phyloP scores from a whole-genome alignment of 2,797 vertebrate species.

The Melanitta fusca region DNA sequence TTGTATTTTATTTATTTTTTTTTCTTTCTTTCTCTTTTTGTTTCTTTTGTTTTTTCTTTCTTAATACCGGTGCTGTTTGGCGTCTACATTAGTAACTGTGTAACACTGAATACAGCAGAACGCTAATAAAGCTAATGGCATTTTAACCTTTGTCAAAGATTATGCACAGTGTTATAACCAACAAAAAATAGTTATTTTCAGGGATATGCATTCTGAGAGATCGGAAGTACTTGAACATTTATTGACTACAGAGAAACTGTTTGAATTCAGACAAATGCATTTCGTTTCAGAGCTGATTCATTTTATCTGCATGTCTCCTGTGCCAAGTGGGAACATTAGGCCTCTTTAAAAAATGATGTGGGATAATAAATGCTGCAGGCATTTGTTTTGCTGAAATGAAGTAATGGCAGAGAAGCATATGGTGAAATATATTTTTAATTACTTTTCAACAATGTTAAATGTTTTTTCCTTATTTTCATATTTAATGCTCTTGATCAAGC shows the following conservation, averaged over 20 bases:
- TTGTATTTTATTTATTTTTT: constrained; percentile 45
- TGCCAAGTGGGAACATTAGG: constrained; percentile 77
- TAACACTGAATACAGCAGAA: not conserved
- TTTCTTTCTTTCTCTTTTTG: not conserved
- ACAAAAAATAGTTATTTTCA: constrained; percentile 32
- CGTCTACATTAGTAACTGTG: not conserved
- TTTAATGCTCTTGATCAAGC: constrained; percentile 79
- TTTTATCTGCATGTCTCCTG: constrained; percentile 71
- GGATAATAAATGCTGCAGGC: constrained; percentile 79
- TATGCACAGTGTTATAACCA: not conserved
- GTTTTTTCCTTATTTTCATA: constrained; percentile 80
- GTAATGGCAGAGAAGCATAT: constrained; percentile 76
- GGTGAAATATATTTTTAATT: constrained; percentile 85
- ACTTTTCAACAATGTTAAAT: constrained; percentile 83
- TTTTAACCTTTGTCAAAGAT: not conserved
- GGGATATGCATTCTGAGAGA: constrained; percentile 1
- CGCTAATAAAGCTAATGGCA: constrained; percentile 16
- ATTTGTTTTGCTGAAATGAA: constrained; percentile 79
- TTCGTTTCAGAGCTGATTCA: constrained; percentile 74
- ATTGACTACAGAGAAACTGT: constrained; percentile 57
- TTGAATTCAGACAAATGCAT: constrained; percentile 71
- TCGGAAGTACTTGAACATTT: not conserved
- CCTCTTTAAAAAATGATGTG: constrained; percentile 80
- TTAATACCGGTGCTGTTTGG: not conserved
- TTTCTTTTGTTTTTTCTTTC: not conserved